A percentile compares a stretch with the other conserved stretches of the same genome.
Conservation (phyloP, 2,888 invertebrate genomes). For the Cyclophora punctaria region DNA sequence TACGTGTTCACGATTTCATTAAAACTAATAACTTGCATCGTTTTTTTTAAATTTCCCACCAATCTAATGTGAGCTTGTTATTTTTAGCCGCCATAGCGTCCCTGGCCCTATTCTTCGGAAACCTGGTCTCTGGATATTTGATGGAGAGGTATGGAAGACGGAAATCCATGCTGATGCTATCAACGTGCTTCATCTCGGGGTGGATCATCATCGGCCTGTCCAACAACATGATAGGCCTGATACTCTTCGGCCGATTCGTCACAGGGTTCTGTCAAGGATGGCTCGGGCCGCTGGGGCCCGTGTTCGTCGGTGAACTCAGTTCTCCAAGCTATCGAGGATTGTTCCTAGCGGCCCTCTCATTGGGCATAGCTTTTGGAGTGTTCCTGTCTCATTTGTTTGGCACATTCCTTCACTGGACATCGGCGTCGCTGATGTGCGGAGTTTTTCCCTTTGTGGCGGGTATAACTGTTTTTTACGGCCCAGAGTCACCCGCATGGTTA, state of each 20-base stretch:
- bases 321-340: constrained; percentile 77
- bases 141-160: constrained; percentile 78
- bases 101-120: constrained; percentile 76
- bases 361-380: constrained; percentile 78
- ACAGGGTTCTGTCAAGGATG: constrained; percentile 76
- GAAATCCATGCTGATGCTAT: constrained; percentile 65
- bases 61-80: background rate
- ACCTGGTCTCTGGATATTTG: constrained; percentile 74
- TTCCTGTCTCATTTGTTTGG: constrained; percentile 79
- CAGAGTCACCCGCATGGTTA: constrained; percentile 82
- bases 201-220: constrained; percentile 77
- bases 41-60: too few relatives aligned
- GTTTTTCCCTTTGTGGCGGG: constrained; percentile 70
- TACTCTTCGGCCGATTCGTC: constrained; percentile 73
- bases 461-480: constrained; percentile 72
- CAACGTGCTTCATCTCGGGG: constrained; percentile 70
- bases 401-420: constrained; percentile 76
- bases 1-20: constrained; percentile 33
- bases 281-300: constrained; percentile 71
- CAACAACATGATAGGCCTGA: constrained; percentile 46
- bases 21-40: too few relatives aligned
- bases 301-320: constrained; percentile 77
- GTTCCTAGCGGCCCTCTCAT: constrained; percentile 76
- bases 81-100: constrained; percentile 77
- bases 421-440: constrained; percentile 72